Percentiles rank a stretch among this genome's conserved stretches.
Evolutionary conservation across 2,113 vertebrate species (phyloP).

Genomic region (Limnothrissa miodon): DNA sequence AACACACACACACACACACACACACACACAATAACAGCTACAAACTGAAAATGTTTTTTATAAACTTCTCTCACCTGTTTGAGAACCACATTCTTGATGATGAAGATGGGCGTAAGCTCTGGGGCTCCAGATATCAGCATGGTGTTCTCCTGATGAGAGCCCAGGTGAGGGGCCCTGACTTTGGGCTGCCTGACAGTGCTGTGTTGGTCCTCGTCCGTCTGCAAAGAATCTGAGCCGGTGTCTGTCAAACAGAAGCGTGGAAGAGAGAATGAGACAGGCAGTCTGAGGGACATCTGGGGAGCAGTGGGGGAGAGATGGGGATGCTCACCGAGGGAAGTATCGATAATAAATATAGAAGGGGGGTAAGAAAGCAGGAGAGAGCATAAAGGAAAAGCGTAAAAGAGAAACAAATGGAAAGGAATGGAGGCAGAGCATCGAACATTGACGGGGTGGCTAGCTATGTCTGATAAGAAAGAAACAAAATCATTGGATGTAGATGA

Average conservation of each 20-base stretch:
- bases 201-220: slow-evolving; percentile 59
- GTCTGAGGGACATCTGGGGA: neutral
- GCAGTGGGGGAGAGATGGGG: neutral
- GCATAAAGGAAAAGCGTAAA: neutral
- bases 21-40: neutral
- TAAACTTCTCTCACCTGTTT: slow-evolving; percentile 56
- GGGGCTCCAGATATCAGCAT: slow-evolving; percentile 8
- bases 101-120: slow-evolving; percentile 48
- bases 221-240: slow-evolving; percentile 62
- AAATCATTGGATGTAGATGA: neutral
- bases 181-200: slow-evolving; percentile 43
- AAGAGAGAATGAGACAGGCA: neutral
- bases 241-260: slow-evolving; percentile 47
- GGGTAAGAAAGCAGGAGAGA: neutral
- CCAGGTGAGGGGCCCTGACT: slow-evolving; percentile 21
- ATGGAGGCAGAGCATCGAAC: neutral
- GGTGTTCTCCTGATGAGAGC: slow-evolving; percentile 32
- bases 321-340: neutral
- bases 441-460: neutral
- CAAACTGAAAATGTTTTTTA: neutral
- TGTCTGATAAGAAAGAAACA: neutral
- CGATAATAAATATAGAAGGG: neutral
- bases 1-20: neutral
- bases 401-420: neutral
- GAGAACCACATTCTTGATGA: slow-evolving; percentile 57